These are phyloP conservation scores for Borostomias antarcticus DNA, from an alignment of 2,797 vertebrate species.

Conservation along the genomic window DNA sequence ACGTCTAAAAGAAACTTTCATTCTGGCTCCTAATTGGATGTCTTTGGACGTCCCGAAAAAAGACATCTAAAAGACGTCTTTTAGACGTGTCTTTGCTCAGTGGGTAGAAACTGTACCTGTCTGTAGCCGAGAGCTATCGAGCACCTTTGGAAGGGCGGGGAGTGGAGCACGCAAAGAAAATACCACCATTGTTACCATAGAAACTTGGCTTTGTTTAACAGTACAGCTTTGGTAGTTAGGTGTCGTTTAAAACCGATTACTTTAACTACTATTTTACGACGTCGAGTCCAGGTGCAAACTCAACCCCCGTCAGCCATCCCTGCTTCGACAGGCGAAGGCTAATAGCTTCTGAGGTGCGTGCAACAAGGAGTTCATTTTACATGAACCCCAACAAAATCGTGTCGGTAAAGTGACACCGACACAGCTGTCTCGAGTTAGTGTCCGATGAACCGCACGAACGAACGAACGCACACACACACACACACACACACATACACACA, in stretches of 20 bases:
- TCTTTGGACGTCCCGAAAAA: too few species aligned
- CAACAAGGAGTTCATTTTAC: conserved; percentile 14
- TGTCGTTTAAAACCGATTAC: conserved; percentile 56
- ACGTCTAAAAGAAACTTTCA: too few species aligned
- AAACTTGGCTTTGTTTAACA: conserved; percentile 44
- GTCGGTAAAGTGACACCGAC: conserved; percentile 53
- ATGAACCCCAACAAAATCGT: conserved; percentile 40
- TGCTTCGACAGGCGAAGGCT: conserved; percentile 29
- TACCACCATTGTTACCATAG: conserved; percentile 25
- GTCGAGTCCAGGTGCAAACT: conserved; percentile 58
- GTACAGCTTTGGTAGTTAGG: conserved; percentile 37
- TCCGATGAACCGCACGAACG: conserved; percentile 40
- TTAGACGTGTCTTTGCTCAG: too few species aligned
- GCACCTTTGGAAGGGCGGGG: too few species aligned
- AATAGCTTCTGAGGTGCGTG: conserved; percentile 22
- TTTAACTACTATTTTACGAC: conserved; percentile 55
- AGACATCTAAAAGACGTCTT: too few species aligned
- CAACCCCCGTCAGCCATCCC: conserved; percentile 20
- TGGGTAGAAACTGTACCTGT: too few species aligned
- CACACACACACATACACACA: conserved; percentile 31
- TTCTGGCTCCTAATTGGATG: too few species aligned
- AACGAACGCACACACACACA: conserved; percentile 21
- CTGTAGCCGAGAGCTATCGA: neutral
- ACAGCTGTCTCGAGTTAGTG: conserved; percentile 47
- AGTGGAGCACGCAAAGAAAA: conserved; percentile 7